A percentile compares a stretch with the other conserved stretches of the same genome.
Conservation (phyloP, 1,140 invertebrate species). For the Atta cephalotes region DNA sequence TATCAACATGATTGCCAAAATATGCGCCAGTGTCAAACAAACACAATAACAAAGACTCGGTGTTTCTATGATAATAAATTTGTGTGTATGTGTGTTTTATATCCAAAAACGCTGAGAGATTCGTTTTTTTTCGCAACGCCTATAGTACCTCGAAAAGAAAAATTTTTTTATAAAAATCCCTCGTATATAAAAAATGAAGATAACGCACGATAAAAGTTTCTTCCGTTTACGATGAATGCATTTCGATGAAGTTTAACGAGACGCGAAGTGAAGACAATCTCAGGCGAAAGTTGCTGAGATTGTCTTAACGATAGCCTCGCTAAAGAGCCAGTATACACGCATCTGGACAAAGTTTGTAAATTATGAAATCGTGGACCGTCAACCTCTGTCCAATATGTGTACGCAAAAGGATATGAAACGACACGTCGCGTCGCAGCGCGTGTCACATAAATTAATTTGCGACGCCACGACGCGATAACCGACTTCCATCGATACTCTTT, state of each 20-base stretch:
- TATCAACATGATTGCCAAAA: conserved; percentile 12
- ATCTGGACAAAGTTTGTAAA: conserved; percentile 7
- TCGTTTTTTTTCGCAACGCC: conserved; percentile 25
- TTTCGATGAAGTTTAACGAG: not conserved
- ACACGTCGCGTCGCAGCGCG: conserved; percentile 23
- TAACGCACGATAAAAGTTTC: conserved; percentile 43
- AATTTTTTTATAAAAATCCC: too few relatives aligned
- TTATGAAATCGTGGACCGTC: not conserved
- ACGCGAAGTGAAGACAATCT: not conserved
- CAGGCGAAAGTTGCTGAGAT: not conserved
- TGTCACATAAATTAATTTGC: not conserved
- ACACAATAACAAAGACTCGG: conserved; percentile 2
- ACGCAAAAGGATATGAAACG: not conserved
- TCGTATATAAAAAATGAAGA: not conserved
- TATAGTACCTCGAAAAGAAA: not conserved
- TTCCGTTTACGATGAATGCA: conserved; percentile 7
- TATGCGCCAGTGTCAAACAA: conserved; percentile 13
- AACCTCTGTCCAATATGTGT: not conserved
- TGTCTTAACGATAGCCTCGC: conserved; percentile 19
- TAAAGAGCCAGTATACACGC: not conserved
- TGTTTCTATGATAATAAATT: conserved; percentile 48
- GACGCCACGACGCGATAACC: conserved; percentile 15
- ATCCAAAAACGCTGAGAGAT: not conserved
- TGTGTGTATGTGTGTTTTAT: not conserved
- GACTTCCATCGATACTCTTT: not conserved